Evolutionary conservation across 2,113 vertebrate genomes (phyloP).

Genomic region (Dicerorhinus sumatrensis): DNA sequence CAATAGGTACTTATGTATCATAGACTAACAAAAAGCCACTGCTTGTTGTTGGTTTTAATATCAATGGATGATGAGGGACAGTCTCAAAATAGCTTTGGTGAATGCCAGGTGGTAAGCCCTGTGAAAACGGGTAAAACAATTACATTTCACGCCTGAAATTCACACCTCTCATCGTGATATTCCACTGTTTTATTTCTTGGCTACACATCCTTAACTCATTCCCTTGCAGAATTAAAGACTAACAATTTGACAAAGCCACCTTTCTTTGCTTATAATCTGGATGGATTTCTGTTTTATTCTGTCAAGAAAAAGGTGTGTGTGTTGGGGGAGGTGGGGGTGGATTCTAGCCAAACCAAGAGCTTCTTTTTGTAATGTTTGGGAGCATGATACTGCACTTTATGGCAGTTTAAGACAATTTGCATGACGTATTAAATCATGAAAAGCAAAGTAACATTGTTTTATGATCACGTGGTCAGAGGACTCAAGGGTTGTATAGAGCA

Average conservation of each 20-base stretch:
- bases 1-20: neutral
- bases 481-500: constrained; percentile 57
- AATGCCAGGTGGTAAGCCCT: constrained; percentile 26
- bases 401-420: constrained; percentile 71
- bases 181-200: constrained; percentile 63
- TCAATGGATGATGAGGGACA: neutral
- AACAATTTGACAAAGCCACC: constrained; percentile 74
- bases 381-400: constrained; percentile 71
- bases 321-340: fast-evolving
- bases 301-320: neutral
- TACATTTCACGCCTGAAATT: constrained; percentile 67
- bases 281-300: constrained; percentile 72
- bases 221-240: constrained; percentile 67
- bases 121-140: constrained; percentile 60
- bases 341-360: constrained; percentile 60
- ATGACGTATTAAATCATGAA: constrained; percentile 76
- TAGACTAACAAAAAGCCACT: constrained; percentile 25
- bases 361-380: constrained; percentile 66
- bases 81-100: constrained; percentile 51
- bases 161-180: constrained; percentile 54
- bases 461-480: constrained; percentile 69
- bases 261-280: constrained; percentile 72
- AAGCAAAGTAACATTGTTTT: constrained; percentile 75
- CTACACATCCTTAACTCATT: constrained; percentile 58
- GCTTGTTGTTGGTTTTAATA: constrained; percentile 1